These are phyloP conservation scores for Apostichopus japonicus DNA, from an alignment of 35 echinoderm and acorn worm species.

Conservation along the genomic window DNA sequence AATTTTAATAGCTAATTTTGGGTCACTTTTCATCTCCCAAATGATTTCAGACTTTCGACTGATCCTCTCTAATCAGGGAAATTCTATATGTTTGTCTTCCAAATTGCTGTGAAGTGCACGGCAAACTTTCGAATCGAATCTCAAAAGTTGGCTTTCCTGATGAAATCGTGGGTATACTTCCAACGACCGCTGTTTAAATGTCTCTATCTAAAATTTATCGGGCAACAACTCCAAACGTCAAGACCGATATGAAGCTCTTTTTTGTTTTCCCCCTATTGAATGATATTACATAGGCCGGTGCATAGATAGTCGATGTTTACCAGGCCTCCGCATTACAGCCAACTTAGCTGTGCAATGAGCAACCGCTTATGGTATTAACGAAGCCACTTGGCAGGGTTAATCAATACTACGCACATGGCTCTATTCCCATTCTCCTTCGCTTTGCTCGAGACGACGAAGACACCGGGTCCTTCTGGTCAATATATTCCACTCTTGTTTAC, in stretches of 20 bases:
- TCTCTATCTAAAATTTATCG: neutral
- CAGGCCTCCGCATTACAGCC: neutral
- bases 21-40: neutral
- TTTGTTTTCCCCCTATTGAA: too few relatives aligned
- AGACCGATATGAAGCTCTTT: too few relatives aligned
- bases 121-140: neutral
- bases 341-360: neutral
- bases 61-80: neutral
- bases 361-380: constrained; percentile 16
- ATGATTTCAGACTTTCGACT: neutral
- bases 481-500: constrained; percentile 5
- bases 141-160: neutral
- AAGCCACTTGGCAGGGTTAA: constrained; percentile 37
- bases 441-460: neutral
- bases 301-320: constrained; percentile 3
- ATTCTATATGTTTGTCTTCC: too few relatives aligned
- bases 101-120: neutral
- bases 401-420: constrained; percentile 15
- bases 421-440: neutral
- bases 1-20: neutral
- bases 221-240: neutral
- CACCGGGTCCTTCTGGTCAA: constrained; percentile 40
- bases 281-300: constrained; percentile 4
- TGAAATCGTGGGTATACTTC: too few relatives aligned
- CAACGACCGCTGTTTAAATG: neutral